These are phyloP conservation scores for Neoitamus cyanurus DNA, from an alignment of 2,888 invertebrate genomes.

Conservation along the genomic window DNA sequence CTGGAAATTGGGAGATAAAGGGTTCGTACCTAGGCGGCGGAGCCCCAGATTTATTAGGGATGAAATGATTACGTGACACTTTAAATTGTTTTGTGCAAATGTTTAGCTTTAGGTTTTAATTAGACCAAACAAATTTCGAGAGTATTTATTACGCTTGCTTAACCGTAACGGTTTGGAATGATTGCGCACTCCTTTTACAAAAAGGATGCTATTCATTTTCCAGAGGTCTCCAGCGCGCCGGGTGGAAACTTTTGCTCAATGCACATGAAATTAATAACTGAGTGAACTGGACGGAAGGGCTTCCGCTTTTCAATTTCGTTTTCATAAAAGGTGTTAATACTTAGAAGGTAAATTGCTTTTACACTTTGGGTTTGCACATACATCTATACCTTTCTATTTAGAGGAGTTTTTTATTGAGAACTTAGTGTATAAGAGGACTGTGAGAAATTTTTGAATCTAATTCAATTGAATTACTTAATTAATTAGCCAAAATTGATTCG, in stretches of 20 bases:
- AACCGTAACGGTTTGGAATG: constrained; percentile 7
- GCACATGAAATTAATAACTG: not conserved
- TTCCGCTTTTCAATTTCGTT: not conserved
- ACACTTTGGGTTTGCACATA: too few species aligned
- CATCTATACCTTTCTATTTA: too few species aligned
- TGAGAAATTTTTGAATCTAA: too few species aligned
- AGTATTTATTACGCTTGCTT: constrained; percentile 42
- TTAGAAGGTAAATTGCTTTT: too few species aligned
- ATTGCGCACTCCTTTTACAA: not conserved
- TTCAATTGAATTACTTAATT: too few species aligned
- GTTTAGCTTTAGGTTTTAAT: constrained; percentile 45
- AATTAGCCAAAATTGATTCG: too few species aligned
- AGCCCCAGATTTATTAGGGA: constrained; percentile 50
- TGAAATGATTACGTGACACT: constrained; percentile 53
- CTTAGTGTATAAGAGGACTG: too few species aligned
- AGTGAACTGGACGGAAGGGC: not conserved
- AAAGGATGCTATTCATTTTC: constrained; percentile 3
- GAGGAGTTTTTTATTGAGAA: too few species aligned
- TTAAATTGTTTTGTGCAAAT: constrained; percentile 51
- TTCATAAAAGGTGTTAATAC: not conserved
- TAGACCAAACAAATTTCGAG: constrained; percentile 36
- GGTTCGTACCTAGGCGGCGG: constrained; percentile 50
- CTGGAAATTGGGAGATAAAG: constrained; percentile 58
- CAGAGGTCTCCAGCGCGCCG: not conserved
- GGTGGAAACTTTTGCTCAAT: not conserved